Evolutionary conservation across 2,797 vertebrate genomes (phyloP).

Genomic region (Anisognathus igniventris): DNA sequence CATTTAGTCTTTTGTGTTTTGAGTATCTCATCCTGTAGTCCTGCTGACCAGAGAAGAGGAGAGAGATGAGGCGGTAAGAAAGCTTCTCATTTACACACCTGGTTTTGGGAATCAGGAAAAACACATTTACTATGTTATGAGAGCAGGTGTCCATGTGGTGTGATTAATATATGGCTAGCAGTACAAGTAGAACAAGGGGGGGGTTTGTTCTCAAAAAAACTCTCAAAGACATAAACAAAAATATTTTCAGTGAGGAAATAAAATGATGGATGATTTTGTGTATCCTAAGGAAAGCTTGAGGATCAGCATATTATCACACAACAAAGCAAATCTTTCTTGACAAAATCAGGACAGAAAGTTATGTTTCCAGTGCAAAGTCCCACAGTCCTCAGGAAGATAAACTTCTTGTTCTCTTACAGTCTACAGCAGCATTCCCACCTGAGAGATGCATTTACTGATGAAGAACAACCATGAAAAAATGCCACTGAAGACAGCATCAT

Average conservation of each 20-base stretch:
- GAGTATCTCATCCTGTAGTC: neutral
- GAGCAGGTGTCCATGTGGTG: neutral
- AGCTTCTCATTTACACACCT: neutral
- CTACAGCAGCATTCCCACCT: neutral
- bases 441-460: neutral
- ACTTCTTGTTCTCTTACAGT: neutral
- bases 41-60: neutral
- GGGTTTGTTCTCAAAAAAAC: neutral
- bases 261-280: neutral
- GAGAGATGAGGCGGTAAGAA: neutral
- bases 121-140: neutral
- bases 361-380: neutral
- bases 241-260: neutral
- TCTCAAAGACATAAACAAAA: neutral
- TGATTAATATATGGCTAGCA: neutral
- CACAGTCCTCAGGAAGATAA: neutral
- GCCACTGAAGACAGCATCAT: neutral
- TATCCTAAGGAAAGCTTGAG: neutral
- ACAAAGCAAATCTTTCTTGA: neutral
- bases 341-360: neutral
- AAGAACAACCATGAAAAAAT: neutral
- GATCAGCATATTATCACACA: neutral
- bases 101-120: neutral
- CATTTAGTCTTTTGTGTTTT: neutral
- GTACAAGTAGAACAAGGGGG: neutral